phyloP scores from a whole-genome alignment of 1,140 invertebrate genomes.

The Leucophenga varia region DNA sequence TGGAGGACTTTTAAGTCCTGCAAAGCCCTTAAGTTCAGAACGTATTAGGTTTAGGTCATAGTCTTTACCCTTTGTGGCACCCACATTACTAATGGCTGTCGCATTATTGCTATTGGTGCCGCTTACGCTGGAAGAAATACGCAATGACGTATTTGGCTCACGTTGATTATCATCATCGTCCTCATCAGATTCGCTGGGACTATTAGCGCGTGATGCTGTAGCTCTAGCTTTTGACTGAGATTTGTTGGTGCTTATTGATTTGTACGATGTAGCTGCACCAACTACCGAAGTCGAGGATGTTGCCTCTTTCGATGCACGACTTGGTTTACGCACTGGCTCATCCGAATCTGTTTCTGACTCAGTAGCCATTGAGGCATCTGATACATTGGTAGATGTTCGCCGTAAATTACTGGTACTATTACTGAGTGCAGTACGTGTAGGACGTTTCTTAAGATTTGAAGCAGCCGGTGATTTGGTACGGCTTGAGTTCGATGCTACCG shows the following conservation, averaged over 20 bases:
- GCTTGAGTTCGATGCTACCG: constrained; percentile 62
- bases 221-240: constrained; percentile 37
- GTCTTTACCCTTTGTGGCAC: constrained; percentile 65
- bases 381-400: constrained; percentile 48
- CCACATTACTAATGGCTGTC: constrained; percentile 2
- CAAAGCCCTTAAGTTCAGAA: constrained; percentile 78
- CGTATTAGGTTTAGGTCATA: constrained; percentile 82
- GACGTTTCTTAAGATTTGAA: constrained; percentile 57
- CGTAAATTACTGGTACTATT: constrained; percentile 22
- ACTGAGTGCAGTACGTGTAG: constrained; percentile 26
- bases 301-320: constrained; percentile 41
- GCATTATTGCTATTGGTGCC: constrained; percentile 20
- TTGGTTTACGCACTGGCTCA: constrained; percentile 56
- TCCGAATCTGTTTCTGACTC: constrained; percentile 66
- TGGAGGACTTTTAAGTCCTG: constrained; percentile 36
- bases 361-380: constrained; percentile 62
- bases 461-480: constrained; percentile 67
- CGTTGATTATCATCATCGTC: constrained; percentile 48
- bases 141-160: constrained; percentile 25
- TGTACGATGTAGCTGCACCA: constrained; percentile 14
- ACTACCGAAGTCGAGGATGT: constrained; percentile 2
- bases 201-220: constrained; percentile 20
- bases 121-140: constrained; percentile 24
- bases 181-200: constrained; percentile 52
- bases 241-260: constrained; percentile 33